Percentiles rank a stretch among this genome's conserved stretches.
Evolutionary conservation across 2,888 invertebrate species (phyloP).

Genomic region (Heliconius aoede): DNA sequence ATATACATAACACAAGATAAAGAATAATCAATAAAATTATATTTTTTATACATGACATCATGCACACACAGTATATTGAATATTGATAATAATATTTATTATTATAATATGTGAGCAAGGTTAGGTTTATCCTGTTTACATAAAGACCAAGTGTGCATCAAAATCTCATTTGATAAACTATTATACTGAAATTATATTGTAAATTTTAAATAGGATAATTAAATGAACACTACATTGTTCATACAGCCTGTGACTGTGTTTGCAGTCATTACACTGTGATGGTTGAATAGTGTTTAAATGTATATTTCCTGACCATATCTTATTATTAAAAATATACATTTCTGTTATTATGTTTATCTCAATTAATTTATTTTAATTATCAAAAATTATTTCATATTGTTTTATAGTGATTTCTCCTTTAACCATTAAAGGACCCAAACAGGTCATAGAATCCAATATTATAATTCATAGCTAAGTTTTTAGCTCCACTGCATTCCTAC

Average conservation of each 20-base stretch:
- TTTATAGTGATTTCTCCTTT: background rate
- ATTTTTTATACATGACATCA: background rate
- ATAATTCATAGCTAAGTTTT: constrained; percentile 4
- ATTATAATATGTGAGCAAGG: background rate
- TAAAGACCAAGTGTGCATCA: background rate
- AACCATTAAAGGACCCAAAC: background rate
- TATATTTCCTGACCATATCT: too few relatives aligned
- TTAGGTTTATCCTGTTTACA: constrained; percentile 29
- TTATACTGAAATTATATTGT: too few relatives aligned
- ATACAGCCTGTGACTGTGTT: too few relatives aligned
- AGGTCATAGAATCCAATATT: background rate
- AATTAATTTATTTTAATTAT: background rate
- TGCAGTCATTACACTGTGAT: too few relatives aligned
- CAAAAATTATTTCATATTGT: background rate
- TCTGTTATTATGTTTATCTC: background rate
- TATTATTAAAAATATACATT: too few relatives aligned
- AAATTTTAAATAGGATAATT: background rate
- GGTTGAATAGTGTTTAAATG: too few relatives aligned
- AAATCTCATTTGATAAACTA: too few relatives aligned
- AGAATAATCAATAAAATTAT: background rate
- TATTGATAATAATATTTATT: constrained; percentile 2
- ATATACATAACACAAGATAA: background rate
- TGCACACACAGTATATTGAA: constrained; percentile 1
- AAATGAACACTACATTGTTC: background rate
- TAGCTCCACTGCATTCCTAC: constrained; percentile 35